Percentiles rank a stretch among this genome's conserved stretches.
phyloP scores from a whole-genome alignment of 2,797 vertebrate genomes.

The Graptemys geographica region DNA sequence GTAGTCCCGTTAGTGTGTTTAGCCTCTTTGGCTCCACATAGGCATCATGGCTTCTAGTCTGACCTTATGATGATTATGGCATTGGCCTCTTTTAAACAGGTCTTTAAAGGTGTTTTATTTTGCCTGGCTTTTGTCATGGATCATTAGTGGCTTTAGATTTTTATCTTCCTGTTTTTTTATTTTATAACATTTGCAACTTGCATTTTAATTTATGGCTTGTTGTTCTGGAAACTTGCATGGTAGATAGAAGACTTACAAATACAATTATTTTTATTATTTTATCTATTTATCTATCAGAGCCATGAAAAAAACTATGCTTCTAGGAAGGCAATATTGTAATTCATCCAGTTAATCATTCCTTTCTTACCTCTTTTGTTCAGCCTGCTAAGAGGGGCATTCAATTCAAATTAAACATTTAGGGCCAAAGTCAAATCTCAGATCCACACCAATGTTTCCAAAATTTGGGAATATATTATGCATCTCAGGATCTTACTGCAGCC shows the following conservation, averaged over 20 bases:
- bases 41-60: background rate
- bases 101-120: background rate
- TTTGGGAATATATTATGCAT: slow-evolving; percentile 54
- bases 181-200: slow-evolving; percentile 32
- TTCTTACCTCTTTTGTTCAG: slow-evolving; percentile 60
- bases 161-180: slow-evolving; percentile 25
- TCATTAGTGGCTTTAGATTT: background rate
- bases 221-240: slow-evolving; percentile 5
- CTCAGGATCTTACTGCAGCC: slow-evolving; percentile 53
- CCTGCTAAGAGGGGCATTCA: slow-evolving; percentile 48
- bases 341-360: slow-evolving; percentile 46
- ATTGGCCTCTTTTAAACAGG: background rate
- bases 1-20: background rate
- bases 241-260: slow-evolving; percentile 14
- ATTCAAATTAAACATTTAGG: slow-evolving; percentile 54
- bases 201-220: slow-evolving; percentile 45
- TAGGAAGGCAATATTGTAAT: slow-evolving; percentile 39
- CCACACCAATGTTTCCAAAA: slow-evolving; percentile 68
- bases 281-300: slow-evolving; percentile 55
- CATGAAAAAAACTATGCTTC: slow-evolving; percentile 44
- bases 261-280: slow-evolving; percentile 52
- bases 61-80: background rate
- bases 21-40: background rate
- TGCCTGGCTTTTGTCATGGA: slow-evolving; percentile 14
- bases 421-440: slow-evolving; percentile 51